Conservation (phyloP, 2,113 vertebrate species). For the Pituophis catenifer region DNA sequence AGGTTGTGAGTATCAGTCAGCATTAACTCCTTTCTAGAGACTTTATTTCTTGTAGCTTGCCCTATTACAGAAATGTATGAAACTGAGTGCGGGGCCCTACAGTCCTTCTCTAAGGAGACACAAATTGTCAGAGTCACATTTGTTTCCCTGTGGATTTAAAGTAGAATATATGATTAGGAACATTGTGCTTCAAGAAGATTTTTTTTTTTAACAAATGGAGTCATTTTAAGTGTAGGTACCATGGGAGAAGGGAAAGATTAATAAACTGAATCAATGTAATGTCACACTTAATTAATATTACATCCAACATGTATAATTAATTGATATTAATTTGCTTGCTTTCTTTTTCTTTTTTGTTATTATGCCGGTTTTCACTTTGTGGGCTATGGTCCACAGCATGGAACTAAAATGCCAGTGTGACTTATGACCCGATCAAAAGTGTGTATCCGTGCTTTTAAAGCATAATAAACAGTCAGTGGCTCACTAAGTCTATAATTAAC, state of each 20-base stretch:
- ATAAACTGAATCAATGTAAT: neutral
- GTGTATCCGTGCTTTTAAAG: neutral
- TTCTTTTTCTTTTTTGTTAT: neutral
- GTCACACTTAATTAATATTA: neutral
- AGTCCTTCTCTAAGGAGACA: neutral
- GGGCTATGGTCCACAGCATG: neutral
- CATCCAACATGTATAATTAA: neutral
- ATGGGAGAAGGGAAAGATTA: neutral
- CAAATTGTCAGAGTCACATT: neutral
- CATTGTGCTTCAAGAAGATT: neutral
- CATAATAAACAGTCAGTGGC: neutral
- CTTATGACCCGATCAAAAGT: neutral
- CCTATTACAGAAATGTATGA: neutral
- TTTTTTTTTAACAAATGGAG: neutral
- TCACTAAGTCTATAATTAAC: neutral
- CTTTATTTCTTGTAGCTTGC: neutral
- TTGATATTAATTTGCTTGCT: neutral
- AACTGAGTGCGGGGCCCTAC: neutral
- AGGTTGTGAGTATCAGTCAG: conserved; percentile 2
- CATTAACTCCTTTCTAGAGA: neutral
- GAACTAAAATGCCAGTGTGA: neutral
- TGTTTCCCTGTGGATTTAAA: neutral
- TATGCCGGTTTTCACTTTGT: neutral
- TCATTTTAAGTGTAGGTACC: neutral
- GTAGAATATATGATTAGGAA: conserved; percentile 4